These are phyloP conservation scores for Mustela erminea DNA, from an alignment of 2,797 vertebrate species.

Conservation along the genomic window DNA sequence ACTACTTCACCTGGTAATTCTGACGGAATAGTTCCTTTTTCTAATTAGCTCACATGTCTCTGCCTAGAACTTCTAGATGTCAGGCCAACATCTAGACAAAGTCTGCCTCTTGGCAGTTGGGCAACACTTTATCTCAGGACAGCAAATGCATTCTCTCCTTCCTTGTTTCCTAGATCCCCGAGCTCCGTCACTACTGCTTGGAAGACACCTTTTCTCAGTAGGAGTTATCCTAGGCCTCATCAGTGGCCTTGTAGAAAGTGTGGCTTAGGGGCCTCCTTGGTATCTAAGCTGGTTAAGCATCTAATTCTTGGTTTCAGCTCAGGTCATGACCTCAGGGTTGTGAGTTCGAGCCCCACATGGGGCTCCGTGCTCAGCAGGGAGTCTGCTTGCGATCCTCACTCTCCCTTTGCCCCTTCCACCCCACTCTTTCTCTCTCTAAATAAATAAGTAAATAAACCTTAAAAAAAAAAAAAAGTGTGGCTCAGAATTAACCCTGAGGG, in stretches of 20 bases:
- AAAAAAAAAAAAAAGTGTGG: not conserved
- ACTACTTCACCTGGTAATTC: not conserved
- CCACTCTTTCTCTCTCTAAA: not conserved
- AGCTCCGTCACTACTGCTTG: not conserved
- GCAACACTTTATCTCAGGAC: not conserved
- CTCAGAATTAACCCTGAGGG: not conserved
- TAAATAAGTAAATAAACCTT: not conserved
- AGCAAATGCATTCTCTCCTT: not conserved
- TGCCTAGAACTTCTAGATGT: not conserved
- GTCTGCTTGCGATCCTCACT: not conserved
- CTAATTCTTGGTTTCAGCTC: not conserved
- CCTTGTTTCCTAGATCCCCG: not conserved
- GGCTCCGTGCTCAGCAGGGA: not conserved
- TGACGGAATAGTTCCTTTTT: not conserved
- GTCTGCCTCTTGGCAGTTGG: not conserved
- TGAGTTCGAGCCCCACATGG: not conserved
- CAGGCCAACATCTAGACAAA: not conserved
- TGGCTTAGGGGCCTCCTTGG: not conserved
- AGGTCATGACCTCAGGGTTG: not conserved
- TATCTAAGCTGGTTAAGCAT: not conserved
- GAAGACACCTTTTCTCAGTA: not conserved
- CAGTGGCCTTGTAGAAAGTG: not conserved
- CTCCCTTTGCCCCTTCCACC: not conserved
- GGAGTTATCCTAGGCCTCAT: not conserved
- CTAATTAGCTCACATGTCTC: not conserved